Conservation (phyloP, 2,113 vertebrate genomes). For the Nasalis larvatus region DNA sequence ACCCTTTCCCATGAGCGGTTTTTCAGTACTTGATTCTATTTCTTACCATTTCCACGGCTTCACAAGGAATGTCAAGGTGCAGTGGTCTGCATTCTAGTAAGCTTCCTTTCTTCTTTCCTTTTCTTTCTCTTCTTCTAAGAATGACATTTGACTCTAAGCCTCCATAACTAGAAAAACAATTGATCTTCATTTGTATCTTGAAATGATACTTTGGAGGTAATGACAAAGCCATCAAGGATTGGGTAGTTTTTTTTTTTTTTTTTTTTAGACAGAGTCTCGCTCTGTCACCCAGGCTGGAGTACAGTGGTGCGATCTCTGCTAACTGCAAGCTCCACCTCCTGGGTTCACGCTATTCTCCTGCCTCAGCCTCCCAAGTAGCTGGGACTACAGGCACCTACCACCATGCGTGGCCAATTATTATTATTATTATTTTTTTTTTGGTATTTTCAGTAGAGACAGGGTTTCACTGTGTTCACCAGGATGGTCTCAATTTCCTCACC, state of each 20-base stretch:
- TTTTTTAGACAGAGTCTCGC: too few relatives aligned
- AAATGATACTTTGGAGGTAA: neutral
- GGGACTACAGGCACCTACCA: too few relatives aligned
- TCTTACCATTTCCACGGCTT: neutral
- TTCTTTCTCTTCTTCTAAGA: neutral
- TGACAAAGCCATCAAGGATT: neutral
- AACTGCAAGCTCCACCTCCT: too few relatives aligned
- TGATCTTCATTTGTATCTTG: neutral
- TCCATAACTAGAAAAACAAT: neutral
- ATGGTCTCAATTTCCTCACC: too few relatives aligned
- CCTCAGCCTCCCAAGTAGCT: too few relatives aligned
- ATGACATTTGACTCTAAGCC: neutral
- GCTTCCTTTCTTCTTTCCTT: neutral
- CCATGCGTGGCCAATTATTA: too few relatives aligned
- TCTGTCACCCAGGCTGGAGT: too few relatives aligned
- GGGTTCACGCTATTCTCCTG: too few relatives aligned
- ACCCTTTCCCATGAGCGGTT: neutral
- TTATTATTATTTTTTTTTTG: too few relatives aligned
- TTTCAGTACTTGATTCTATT: neutral
- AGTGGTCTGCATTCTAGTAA: neutral
- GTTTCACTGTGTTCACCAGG: too few relatives aligned
- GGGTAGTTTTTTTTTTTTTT: neutral
- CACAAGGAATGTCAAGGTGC: neutral
- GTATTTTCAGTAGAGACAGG: too few relatives aligned
- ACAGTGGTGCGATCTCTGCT: too few relatives aligned